These are phyloP conservation scores for Leptonema lineaticorne DNA, from an alignment of 1,140 invertebrate species.

Conservation along the genomic window DNA sequence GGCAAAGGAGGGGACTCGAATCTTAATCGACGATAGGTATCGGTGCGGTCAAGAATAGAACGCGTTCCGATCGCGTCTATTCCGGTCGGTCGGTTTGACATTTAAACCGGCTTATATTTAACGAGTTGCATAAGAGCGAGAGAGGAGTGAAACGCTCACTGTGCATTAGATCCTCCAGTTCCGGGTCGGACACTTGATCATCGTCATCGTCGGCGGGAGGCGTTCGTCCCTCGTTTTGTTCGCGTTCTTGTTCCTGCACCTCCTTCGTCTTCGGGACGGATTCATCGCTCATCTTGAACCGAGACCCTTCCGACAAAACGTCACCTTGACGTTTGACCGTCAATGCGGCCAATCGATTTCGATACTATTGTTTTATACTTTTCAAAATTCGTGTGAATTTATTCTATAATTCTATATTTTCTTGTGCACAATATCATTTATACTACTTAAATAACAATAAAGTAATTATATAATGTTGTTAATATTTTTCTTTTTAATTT, in stretches of 20 bases:
- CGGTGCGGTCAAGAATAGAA: no score
- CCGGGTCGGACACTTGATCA: not conserved
- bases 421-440: no score
- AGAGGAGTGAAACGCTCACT: not conserved
- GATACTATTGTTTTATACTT: not conserved
- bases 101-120: constrained; percentile 17
- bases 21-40: not conserved
- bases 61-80: constrained; percentile 2
- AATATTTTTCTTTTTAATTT: no score
- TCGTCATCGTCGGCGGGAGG: not conserved
- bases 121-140: not conserved
- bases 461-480: no score
- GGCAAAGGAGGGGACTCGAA: no score
- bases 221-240: not conserved
- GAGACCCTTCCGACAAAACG: not conserved
- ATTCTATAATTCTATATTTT: no score
- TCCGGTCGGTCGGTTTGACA: constrained; percentile 1
- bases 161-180: constrained; percentile 22
- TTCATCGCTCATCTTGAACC: not conserved
- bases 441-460: no score
- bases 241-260: not conserved
- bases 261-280: not conserved
- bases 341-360: not conserved
- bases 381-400: no score
- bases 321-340: not conserved